Percentiles rank a stretch among this genome's conserved stretches.
Evolutionary conservation across 2,797 vertebrate genomes (phyloP).

Genomic region (Molossus molossus): DNA sequence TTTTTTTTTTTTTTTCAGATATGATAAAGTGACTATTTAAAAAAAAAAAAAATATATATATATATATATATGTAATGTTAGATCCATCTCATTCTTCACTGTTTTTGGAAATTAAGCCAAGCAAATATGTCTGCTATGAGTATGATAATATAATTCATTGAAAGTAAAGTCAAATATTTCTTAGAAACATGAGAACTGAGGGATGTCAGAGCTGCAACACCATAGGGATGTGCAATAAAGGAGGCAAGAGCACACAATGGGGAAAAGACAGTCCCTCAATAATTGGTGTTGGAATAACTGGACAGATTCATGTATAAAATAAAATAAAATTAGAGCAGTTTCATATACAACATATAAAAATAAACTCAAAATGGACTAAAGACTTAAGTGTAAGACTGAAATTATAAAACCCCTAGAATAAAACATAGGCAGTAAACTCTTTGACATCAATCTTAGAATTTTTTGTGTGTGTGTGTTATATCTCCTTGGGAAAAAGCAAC

Average conservation of each 20-base stretch:
- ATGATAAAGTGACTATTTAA: slow-evolving; percentile 36
- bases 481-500: not conserved
- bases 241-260: not conserved
- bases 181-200: slow-evolving; percentile 7
- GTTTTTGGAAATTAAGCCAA: slow-evolving; percentile 72
- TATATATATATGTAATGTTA: not conserved
- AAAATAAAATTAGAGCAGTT: not conserved
- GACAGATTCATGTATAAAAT: not conserved
- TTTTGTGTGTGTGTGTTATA: not conserved
- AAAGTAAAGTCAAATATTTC: slow-evolving; percentile 32
- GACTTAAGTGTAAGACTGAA: not conserved
- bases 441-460: not conserved
- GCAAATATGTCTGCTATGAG: not conserved
- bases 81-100: slow-evolving; percentile 7
- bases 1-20: slow-evolving; percentile 5
- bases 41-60: not conserved
- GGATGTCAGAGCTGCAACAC: not conserved
- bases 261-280: not conserved
- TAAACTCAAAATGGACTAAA: not conserved
- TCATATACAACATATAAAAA: not conserved
- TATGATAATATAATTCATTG: slow-evolving; percentile 5
- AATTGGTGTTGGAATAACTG: not conserved
- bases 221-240: not conserved
- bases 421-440: not conserved
- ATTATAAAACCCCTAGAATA: not conserved